These are phyloP conservation scores for Zaprionus obscuricornis DNA, from an alignment of 2,888 invertebrate genomes.

Conservation along the genomic window DNA sequence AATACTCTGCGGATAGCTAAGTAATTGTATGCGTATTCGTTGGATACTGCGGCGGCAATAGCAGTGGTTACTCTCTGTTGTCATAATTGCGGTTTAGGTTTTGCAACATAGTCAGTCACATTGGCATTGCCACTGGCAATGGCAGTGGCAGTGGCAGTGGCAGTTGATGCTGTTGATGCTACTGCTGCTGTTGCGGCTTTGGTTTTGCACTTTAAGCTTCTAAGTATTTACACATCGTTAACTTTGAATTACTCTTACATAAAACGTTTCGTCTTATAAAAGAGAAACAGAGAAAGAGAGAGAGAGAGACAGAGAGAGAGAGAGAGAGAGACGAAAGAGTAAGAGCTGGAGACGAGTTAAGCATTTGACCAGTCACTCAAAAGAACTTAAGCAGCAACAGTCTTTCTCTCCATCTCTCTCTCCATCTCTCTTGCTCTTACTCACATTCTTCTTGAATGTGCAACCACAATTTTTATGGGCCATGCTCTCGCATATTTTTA, in stretches of 20 bases:
- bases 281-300: too few relatives aligned
- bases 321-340: too few relatives aligned
- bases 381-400: conserved; percentile 7
- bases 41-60: background rate
- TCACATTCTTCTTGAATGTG: conserved; percentile 38
- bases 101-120: background rate
- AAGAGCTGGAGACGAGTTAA: conserved; percentile 5
- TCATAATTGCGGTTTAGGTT: conserved; percentile 66
- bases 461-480: conserved; percentile 70
- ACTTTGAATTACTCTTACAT: conserved; percentile 61
- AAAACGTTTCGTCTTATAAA: conserved; percentile 56
- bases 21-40: conserved; percentile 27
- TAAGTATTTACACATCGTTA: conserved; percentile 79
- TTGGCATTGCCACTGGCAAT: too few relatives aligned
- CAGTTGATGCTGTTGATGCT: background rate
- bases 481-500: conserved; percentile 68
- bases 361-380: conserved; percentile 29
- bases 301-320: too few relatives aligned
- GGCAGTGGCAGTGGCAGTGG: too few relatives aligned
- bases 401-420: background rate
- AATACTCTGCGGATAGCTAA: background rate
- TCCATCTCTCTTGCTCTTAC: background rate
- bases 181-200: conserved; percentile 6
- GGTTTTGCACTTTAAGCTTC: conserved; percentile 54
- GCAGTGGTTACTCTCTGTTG: conserved; percentile 38